A percentile compares a stretch with the other conserved stretches of the same genome.
phyloP scores from a whole-genome alignment of 2,113 vertebrate genomes.

The Vulpes lagopus region DNA sequence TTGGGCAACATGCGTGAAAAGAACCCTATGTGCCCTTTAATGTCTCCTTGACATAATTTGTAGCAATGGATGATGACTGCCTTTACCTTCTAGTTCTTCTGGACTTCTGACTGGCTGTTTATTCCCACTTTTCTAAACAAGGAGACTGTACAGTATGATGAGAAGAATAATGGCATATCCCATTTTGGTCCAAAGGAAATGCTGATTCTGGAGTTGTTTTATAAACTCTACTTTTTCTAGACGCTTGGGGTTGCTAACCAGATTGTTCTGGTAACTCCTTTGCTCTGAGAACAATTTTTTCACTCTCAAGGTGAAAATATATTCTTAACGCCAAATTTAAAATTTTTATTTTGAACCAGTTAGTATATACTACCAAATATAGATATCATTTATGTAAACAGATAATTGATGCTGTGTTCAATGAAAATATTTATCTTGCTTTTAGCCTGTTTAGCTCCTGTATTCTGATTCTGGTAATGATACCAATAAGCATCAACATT shows the following conservation, averaged over 20 bases:
- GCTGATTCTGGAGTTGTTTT: constrained; percentile 3
- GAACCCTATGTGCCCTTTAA: not conserved
- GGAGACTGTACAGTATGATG: not conserved
- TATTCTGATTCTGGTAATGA: not conserved
- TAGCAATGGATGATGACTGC: not conserved
- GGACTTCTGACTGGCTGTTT: not conserved
- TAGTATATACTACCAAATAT: not conserved
- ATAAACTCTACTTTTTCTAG: not conserved
- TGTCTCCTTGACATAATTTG: not conserved
- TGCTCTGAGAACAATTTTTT: not conserved
- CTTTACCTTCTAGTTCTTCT: not conserved
- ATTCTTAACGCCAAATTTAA: not conserved
- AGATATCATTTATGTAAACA: not conserved
- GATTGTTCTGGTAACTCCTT: not conserved
- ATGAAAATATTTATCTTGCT: constrained; percentile 10
- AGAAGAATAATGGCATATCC: not conserved
- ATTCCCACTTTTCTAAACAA: not conserved
- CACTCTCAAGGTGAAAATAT: constrained; percentile 41
- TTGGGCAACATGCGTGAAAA: not conserved
- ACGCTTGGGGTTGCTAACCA: not conserved
- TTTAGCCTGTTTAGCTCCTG: not conserved
- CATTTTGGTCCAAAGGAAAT: not conserved
- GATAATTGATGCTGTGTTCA: not conserved
- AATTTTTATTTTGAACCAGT: not conserved
- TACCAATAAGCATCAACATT: not conserved